Conservation (phyloP, 2,797 vertebrate species). For the Platyrinchus mystaceus region DNA sequence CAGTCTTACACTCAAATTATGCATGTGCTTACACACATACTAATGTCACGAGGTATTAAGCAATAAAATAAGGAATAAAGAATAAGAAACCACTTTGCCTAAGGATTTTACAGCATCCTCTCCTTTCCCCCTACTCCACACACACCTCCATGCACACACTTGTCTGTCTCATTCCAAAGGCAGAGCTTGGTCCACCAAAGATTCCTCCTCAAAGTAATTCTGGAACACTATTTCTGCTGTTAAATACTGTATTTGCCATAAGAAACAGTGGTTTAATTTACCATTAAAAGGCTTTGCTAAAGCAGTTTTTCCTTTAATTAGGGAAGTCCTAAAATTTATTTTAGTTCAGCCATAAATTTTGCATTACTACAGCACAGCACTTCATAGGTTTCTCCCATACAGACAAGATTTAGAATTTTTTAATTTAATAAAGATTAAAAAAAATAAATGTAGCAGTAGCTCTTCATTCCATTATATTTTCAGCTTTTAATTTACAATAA, state of each 20-base stretch:
- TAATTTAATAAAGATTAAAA: neutral
- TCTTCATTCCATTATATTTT: neutral
- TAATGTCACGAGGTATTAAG: neutral
- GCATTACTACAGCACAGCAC: neutral
- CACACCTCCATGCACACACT: fast-evolving
- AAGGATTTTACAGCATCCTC: neutral
- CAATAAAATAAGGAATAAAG: neutral
- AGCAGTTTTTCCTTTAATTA: neutral
- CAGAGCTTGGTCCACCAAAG: neutral
- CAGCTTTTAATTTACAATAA: neutral
- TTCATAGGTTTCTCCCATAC: neutral
- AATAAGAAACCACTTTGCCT: neutral
- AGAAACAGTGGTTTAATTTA: neutral
- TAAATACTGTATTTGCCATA: neutral
- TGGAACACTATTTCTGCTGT: neutral
- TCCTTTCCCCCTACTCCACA: neutral
- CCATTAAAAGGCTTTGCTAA: neutral
- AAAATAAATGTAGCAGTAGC: neutral
- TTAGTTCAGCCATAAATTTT: neutral
- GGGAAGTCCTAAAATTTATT: neutral
- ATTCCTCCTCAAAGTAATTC: neutral
- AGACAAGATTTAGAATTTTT: neutral
- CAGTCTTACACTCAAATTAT: neutral
- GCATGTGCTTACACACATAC: neutral
- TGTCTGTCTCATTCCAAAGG: neutral